Percentiles rank a stretch among this genome's conserved stretches.
phyloP scores from a whole-genome alignment of 2,113 vertebrate genomes.

The Apistogramma diplotaenia region DNA sequence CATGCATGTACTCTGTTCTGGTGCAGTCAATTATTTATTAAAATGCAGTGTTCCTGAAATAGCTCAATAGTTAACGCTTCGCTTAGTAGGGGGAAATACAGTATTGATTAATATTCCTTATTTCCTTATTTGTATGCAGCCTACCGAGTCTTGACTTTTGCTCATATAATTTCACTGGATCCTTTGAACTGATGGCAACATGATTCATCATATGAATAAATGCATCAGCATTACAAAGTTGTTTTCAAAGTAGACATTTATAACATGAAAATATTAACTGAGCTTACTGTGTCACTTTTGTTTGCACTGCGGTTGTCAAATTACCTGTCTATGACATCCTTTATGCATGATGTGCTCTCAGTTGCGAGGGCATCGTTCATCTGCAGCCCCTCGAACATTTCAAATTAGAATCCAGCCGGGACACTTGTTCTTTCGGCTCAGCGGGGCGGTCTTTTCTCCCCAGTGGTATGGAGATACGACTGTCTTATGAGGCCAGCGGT shows the following conservation, averaged over 20 bases:
- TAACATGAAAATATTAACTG: conserved; percentile 50
- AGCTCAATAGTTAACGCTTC: conserved; percentile 59
- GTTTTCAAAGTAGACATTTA: conserved; percentile 53
- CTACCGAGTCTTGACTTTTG: conserved; percentile 41
- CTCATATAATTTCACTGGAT: conserved; percentile 55
- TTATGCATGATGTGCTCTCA: conserved; percentile 25
- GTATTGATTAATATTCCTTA: conserved; percentile 64
- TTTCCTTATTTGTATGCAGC: conserved; percentile 58
- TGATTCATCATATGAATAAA: conserved; percentile 66
- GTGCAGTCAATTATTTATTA: conserved; percentile 71
- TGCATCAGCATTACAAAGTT: conserved; percentile 55
- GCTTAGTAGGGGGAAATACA: conserved; percentile 47
- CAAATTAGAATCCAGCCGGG: conserved; percentile 28
- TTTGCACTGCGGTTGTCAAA: conserved; percentile 61
- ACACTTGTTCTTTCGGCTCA: conserved; percentile 10
- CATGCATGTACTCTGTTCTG: conserved; percentile 49
- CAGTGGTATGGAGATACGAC: conserved; percentile 20
- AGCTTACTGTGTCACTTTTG: conserved; percentile 59
- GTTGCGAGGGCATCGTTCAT: conserved; percentile 48
- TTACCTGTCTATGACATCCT: conserved; percentile 44
- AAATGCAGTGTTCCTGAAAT: conserved; percentile 63
- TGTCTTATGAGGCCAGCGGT: background rate
- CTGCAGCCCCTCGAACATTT: conserved; percentile 13
- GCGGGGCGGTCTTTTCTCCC: background rate
- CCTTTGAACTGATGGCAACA: conserved; percentile 45